A percentile compares a stretch with the other conserved stretches of the same genome.
Evolutionary conservation across 1,140 invertebrate genomes (phyloP).

Genomic region (Papilio helenus): DNA sequence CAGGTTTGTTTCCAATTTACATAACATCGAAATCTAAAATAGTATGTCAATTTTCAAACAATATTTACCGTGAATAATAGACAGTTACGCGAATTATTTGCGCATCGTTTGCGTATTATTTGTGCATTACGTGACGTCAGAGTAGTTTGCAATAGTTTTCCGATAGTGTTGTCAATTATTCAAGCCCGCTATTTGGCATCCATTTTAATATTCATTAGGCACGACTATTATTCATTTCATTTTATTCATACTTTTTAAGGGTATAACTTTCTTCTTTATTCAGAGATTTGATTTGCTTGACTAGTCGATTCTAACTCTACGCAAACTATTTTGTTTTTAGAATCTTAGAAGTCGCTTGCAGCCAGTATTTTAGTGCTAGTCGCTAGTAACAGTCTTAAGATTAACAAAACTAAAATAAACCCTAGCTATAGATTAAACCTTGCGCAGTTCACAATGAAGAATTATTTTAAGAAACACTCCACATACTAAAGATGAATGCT

Average conservation of each 20-base stretch:
- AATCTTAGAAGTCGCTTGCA: neutral
- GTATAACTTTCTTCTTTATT: too few relatives aligned
- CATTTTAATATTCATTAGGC: slow-evolving; percentile 14
- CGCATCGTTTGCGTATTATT: slow-evolving; percentile 5
- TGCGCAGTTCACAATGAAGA: neutral
- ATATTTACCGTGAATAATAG: slow-evolving; percentile 27
- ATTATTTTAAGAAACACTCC: slow-evolving; percentile 15
- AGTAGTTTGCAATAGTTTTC: slow-evolving; percentile 33
- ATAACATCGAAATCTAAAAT: slow-evolving; percentile 19
- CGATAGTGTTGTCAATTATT: slow-evolving; percentile 28
- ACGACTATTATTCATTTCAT: neutral
- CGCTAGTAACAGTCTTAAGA: neutral
- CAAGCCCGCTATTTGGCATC: neutral
- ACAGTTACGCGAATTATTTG: slow-evolving; percentile 1
- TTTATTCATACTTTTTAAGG: too few relatives aligned
- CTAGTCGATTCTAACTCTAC: too few relatives aligned
- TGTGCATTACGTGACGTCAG: slow-evolving; percentile 25
- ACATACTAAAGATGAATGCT: neutral
- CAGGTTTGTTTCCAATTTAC: neutral
- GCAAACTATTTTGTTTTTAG: too few relatives aligned
- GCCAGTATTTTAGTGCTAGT: neutral
- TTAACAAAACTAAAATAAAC: neutral
- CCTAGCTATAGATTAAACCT: neutral
- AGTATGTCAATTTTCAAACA: neutral
- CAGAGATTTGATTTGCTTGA: too few relatives aligned